Evolutionary conservation across 1,140 invertebrate species (phyloP), one percentile per base, ranked within the genome.

Genomic region (Zelostemma sp.): DNA sequence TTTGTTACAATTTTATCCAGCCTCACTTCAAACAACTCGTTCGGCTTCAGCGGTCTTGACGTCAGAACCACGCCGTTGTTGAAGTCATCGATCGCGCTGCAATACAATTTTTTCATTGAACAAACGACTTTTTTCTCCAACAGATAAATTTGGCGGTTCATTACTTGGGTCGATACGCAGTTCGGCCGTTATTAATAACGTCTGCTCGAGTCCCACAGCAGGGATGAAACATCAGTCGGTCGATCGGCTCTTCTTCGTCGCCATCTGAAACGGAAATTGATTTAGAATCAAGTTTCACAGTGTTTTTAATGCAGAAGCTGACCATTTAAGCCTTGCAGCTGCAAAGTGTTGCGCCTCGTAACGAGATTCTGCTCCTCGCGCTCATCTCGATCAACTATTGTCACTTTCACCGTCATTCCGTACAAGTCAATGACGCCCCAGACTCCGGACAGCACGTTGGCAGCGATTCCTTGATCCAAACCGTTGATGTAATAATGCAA

Each of bases 1-100:
- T 98, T 97, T 15, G 93, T 92, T 1, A 97, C 94, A 48, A 97
- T 86, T 77, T 90, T 89, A 76, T 98, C 96, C 9, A 98, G 83
- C 38, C 93, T 88, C 35, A 98, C 95, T 90, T 98, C 94, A 80
- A 97, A 98, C 65, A 97, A 79, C 86, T 98, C 96, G 73, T 94
- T 93, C 1, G 91, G 88, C 72, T 91, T 91, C 31, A 98, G 82
- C 0, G 91, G 91, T 28, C 97, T 88, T 45, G 92, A 91, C 0
- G 96, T 97, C 40, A 98, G 87, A 12, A 97, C 95, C n/a, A 98
- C 95, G 2, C 95, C 96, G 83, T 98, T 96, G 83, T 98, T 97
- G 79, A 98, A 98, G 85, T 97, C 95, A 83, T 97, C 95, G 61
- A 93, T 88, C 63, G 95, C 95, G 85, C 93, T 95, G 76, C 31